phyloP scores from a whole-genome alignment of 2,888 invertebrate species.

The Nymphalis polychloros region DNA sequence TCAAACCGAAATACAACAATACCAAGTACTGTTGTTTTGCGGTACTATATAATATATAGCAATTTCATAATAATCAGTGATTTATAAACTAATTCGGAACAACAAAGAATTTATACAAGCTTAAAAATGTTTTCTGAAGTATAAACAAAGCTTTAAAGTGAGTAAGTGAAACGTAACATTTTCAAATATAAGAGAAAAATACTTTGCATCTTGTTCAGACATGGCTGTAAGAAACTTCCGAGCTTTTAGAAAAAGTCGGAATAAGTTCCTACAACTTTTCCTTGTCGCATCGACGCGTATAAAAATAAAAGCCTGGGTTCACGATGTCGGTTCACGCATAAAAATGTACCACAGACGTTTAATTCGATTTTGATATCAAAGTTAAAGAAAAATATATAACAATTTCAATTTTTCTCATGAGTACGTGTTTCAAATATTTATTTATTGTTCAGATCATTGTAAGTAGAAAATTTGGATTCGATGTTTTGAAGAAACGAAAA shows the following conservation, averaged over 20 bases:
- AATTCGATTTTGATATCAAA: neutral
- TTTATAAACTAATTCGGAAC: neutral
- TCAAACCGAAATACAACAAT: too few relatives aligned
- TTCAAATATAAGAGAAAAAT: conserved; percentile 9
- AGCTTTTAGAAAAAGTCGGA: conserved; percentile 25
- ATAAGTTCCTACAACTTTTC: conserved; percentile 25
- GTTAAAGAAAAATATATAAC: too few relatives aligned
- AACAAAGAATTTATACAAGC: conserved; percentile 2
- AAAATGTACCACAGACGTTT: neutral
- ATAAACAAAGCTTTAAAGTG: conserved; percentile 9
- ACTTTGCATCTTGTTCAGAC: conserved; percentile 8
- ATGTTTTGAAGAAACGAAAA: too few relatives aligned
- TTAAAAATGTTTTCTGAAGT: conserved; percentile 3
- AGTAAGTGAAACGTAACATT: conserved; percentile 13
- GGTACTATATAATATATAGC: too few relatives aligned
- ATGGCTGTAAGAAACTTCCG: conserved; percentile 16
- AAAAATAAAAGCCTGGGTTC: conserved; percentile 6
- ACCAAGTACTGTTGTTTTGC: too few relatives aligned
- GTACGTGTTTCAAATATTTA: too few relatives aligned
- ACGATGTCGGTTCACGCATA: conserved; percentile 4
- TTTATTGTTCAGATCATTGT: too few relatives aligned
- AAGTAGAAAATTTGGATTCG: too few relatives aligned
- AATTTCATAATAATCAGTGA: too few relatives aligned
- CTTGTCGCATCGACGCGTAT: conserved; percentile 17
- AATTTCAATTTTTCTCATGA: too few relatives aligned